A percentile compares a stretch with the other conserved stretches of the same genome.
These are phyloP conservation scores for Pemphigus obesinymphae DNA, from an alignment of 1,140 invertebrate genomes.

Conservation along the genomic window DNA sequence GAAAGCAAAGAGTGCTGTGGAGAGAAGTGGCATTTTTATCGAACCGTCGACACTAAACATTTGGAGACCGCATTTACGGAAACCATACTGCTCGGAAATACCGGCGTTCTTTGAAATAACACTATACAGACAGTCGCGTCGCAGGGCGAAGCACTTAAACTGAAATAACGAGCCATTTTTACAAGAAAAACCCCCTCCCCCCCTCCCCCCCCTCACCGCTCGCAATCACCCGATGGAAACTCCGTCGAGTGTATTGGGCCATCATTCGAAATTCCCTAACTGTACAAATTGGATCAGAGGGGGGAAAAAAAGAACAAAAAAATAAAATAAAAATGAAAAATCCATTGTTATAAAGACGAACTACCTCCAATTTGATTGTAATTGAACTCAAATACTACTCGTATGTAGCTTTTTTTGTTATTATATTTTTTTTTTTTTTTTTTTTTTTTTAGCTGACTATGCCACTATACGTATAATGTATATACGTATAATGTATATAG, in stretches of 20 bases:
- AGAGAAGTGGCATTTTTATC: not conserved
- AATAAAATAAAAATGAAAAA: not conserved
- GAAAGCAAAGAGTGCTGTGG: not conserved
- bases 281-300: slow-evolving; percentile 4
- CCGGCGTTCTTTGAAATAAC: slow-evolving; percentile 10
- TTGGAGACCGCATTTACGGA: not conserved
- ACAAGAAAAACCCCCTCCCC: no score
- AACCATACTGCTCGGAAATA: not conserved
- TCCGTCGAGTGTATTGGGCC: slow-evolving; percentile 1
- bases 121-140: not conserved
- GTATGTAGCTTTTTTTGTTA: not conserved
- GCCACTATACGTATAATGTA: no score
- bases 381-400: not conserved
- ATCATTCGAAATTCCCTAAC: slow-evolving; percentile 11
- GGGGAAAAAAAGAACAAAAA: not conserved
- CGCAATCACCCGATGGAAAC: not conserved
- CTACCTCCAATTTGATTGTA: slow-evolving; percentile 26
- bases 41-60: not conserved
- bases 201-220: no score
- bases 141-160: not conserved
- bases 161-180: slow-evolving; percentile 18
- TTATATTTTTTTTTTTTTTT: not conserved
- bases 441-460: not conserved
- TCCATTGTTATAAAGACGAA: not conserved
- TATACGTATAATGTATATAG: no score